Conservation (phyloP, 2,113 vertebrate genomes). For the Eulacestoma nigropectus region DNA sequence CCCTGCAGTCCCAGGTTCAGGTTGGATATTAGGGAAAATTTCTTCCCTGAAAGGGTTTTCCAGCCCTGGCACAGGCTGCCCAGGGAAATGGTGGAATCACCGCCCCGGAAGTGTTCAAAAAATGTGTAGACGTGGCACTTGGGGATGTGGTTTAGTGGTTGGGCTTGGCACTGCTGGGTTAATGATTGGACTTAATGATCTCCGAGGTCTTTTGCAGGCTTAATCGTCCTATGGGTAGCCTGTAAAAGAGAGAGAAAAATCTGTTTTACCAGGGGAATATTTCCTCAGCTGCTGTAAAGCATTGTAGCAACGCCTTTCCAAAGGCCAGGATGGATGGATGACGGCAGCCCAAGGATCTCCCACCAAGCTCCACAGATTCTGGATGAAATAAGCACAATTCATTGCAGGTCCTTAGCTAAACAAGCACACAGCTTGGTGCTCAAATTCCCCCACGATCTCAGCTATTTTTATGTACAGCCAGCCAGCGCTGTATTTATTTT, state of each 20-base stretch:
- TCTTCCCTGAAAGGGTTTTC: not conserved
- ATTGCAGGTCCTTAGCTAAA: constrained; percentile 10
- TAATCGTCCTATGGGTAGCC: not conserved
- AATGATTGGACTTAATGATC: not conserved
- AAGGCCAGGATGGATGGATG: not conserved
- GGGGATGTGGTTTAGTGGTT: not conserved
- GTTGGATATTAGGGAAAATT: not conserved
- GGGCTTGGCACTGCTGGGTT: not conserved
- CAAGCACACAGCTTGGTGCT: constrained; percentile 14
- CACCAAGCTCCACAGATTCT: not conserved
- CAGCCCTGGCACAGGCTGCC: not conserved
- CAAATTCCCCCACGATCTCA: not conserved
- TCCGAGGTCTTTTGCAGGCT: not conserved
- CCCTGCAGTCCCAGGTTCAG: not conserved
- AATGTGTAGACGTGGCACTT: not conserved
- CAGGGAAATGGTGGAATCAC: too few species aligned
- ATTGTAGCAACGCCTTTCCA: not conserved
- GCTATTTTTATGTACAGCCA: constrained; percentile 8
- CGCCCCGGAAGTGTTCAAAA: not conserved
- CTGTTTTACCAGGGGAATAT: not conserved
- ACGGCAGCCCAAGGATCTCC: not conserved
- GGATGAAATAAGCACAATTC: not conserved
- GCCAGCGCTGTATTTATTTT: constrained; percentile 15
- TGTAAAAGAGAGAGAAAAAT: not conserved
- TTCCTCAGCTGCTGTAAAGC: not conserved